phyloP scores from a whole-genome alignment of 1,140 invertebrate genomes.

The Eriosoma lanigerum region DNA sequence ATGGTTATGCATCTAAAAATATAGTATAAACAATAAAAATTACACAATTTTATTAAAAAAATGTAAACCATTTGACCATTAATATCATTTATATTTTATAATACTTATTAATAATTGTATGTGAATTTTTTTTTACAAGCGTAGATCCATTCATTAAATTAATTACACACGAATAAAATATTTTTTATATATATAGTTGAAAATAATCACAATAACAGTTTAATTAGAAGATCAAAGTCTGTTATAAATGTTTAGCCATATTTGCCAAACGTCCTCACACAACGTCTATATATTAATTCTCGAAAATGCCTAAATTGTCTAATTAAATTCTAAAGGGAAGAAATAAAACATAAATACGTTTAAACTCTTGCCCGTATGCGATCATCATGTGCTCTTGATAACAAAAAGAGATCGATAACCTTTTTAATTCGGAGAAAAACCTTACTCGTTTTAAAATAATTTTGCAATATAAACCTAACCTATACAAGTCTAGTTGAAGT shows the following conservation, averaged over 20 bases:
- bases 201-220: not conserved
- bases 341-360: slow-evolving; percentile 2
- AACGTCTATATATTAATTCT: not conserved
- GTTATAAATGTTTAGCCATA: too few relatives aligned
- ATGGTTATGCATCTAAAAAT: too few relatives aligned
- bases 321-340: not conserved
- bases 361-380: not conserved
- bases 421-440: slow-evolving; percentile 22
- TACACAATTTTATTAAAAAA: too few relatives aligned
- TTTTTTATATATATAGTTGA: not conserved
- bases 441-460: not conserved
- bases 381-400: not conserved
- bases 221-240: too few relatives aligned
- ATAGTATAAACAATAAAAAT: too few relatives aligned
- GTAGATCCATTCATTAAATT: not conserved
- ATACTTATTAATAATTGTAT: too few relatives aligned
- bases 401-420: slow-evolving; percentile 24
- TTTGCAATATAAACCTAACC: not conserved
- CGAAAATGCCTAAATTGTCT: not conserved
- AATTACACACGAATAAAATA: not conserved
- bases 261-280: not conserved
- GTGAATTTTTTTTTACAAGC: too few relatives aligned
- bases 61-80: too few relatives aligned
- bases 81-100: too few relatives aligned
- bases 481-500: slow-evolving; percentile 9